These are phyloP conservation scores for Pristis pectinata DNA, from an alignment of 2,797 vertebrate genomes.

Conservation along the genomic window DNA sequence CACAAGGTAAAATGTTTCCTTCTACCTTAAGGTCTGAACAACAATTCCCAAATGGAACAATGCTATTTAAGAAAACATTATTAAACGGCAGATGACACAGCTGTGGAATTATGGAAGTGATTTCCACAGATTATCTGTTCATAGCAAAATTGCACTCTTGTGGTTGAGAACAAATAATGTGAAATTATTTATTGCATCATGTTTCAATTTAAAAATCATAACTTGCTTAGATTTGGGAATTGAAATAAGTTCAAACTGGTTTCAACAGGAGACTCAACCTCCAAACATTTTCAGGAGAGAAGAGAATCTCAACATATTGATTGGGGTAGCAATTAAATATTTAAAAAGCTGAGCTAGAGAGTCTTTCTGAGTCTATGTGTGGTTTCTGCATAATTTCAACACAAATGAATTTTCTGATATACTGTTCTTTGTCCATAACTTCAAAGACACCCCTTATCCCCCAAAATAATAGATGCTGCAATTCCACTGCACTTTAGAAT, in stretches of 20 bases:
- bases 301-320: not conserved
- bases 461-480: not conserved
- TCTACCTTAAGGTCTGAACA: not conserved
- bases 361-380: not conserved
- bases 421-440: not conserved
- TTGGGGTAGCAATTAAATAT: not conserved
- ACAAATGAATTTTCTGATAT: not conserved
- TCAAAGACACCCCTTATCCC: not conserved
- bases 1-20: not conserved
- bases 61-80: not conserved
- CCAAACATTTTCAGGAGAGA: not conserved
- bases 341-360: not conserved
- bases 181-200: not conserved
- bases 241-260: not conserved
- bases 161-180: not conserved
- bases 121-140: conserved; percentile 10
- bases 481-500: conserved; percentile 9
- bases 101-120: not conserved
- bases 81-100: not conserved
- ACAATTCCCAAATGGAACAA: not conserved
- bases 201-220: not conserved
- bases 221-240: conserved; percentile 13
- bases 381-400: not conserved
- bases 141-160: not conserved
- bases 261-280: not conserved